These are phyloP conservation scores for Thalassophryne amazonica DNA, from an alignment of 2,797 vertebrate species.

Conservation along the genomic window DNA sequence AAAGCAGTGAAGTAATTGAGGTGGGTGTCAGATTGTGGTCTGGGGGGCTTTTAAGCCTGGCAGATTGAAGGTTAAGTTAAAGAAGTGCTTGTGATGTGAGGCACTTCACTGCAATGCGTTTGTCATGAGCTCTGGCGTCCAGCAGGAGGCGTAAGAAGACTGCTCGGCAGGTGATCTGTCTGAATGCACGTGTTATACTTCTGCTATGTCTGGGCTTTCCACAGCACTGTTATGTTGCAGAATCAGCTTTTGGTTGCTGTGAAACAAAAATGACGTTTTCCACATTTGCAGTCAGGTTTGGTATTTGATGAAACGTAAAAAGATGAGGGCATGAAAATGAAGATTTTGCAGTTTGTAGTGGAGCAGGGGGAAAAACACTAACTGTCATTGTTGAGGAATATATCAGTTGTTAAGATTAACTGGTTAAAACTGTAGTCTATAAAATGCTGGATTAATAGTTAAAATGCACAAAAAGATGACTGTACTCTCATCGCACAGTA, in stretches of 20 bases:
- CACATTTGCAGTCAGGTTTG: neutral
- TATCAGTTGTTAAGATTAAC: too few species aligned
- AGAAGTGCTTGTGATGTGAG: constrained; percentile 48
- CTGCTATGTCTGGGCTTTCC: constrained; percentile 10
- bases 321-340: neutral
- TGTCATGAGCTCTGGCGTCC: constrained; percentile 48
- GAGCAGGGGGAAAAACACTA: too few species aligned
- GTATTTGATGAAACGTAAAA: neutral
- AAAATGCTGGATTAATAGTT: too few species aligned
- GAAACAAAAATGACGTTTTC: neutral
- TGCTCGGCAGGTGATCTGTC: constrained; percentile 9
- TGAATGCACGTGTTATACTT: constrained; percentile 6
- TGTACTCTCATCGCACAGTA: too few species aligned
- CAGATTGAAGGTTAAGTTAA: constrained; percentile 66
- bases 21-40: constrained; percentile 77
- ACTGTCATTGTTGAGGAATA: too few species aligned
- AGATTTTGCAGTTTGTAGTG: neutral
- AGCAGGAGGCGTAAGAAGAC: constrained; percentile 87
- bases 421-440: too few species aligned
- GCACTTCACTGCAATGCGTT: constrained; percentile 1
- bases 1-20: constrained; percentile 75
- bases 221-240: constrained; percentile 15
- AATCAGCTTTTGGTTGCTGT: neutral
- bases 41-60: constrained; percentile 57
- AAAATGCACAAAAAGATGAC: too few species aligned